These are phyloP conservation scores for Trachelus troglodyta DNA, from an alignment of 2,888 invertebrate genomes.

Conservation along the genomic window DNA sequence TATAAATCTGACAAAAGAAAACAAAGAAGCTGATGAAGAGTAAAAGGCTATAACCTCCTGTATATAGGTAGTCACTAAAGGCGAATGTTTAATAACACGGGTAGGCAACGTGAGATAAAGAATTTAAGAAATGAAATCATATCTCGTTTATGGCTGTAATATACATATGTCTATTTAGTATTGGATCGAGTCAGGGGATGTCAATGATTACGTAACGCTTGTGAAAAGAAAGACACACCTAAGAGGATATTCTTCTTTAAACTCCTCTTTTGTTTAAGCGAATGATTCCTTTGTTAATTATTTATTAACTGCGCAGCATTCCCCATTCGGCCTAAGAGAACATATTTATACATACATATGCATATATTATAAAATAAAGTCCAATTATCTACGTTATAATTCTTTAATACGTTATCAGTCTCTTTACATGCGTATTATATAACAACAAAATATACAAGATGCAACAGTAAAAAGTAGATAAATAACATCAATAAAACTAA, in stretches of 20 bases:
- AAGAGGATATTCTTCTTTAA: background rate
- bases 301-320: background rate
- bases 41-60: background rate
- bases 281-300: background rate
- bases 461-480: background rate
- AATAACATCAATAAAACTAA: background rate
- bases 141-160: constrained; percentile 14
- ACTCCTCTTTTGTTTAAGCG: background rate
- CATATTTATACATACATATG: background rate
- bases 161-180: constrained; percentile 17
- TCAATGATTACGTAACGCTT: background rate
- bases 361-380: background rate
- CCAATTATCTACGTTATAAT: background rate
- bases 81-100: background rate
- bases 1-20: background rate
- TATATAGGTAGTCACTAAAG: background rate
- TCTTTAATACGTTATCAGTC: background rate
- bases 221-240: background rate
- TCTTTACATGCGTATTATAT: background rate
- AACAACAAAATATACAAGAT: background rate
- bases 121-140: constrained; percentile 13
- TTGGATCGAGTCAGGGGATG: background rate
- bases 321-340: background rate
- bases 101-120: background rate
- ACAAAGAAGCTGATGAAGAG: background rate